Base-by-base conservation (phyloP, 2,113 vertebrate genomes). In the Raja brachyura region DNA sequence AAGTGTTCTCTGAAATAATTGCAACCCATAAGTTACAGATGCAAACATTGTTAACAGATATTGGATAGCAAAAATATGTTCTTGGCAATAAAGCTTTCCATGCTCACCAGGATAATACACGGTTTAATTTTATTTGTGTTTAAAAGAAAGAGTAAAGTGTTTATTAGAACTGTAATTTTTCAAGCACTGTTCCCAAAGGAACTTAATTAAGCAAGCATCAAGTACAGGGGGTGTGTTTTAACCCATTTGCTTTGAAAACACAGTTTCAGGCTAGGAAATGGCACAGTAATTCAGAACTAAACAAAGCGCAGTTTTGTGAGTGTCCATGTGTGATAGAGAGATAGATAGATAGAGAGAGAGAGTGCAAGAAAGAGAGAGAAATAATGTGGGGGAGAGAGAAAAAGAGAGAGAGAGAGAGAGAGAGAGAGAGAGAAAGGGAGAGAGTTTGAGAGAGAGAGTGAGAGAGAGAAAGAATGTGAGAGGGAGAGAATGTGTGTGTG, bases 171-270 rank as follows among this genome's bases (percentile, higher is more conserved):
- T 96, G 95, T 94, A 95, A 94, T 95, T 95, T 97, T 98, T 96
- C 96, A 96, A 98, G 97, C 96, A 96, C 96, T 74, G 94, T 96
- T 98, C 98, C 97, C 97, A 94, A 95, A 97, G 97, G 98, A 95
- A 96, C 96, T 96, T 98, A 97, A 98, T 99, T 98, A 97, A 97
- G 97, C 96, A 48, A 54, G 88, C 20, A 48, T 14, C 56, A 61
- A 86, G 59, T 31, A 31, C 56, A 63, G 14, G 28, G 83, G 59
- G 63, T 61, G 56, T 25, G 83, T n/a, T 63, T 61, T 61, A 86
- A 88, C 59, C 39, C 14, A 31, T 88, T 88, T 31, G 59, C 14
- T 63, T 63, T 88, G 6, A 88, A 63, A 88, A 25, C 31, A 25
- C 31, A 11, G 28, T 88, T 88, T 88, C n/a, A 1, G 63, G n/a